Base-by-base conservation (phyloP, 2,797 vertebrate species). In the Carapus acus region DNA sequence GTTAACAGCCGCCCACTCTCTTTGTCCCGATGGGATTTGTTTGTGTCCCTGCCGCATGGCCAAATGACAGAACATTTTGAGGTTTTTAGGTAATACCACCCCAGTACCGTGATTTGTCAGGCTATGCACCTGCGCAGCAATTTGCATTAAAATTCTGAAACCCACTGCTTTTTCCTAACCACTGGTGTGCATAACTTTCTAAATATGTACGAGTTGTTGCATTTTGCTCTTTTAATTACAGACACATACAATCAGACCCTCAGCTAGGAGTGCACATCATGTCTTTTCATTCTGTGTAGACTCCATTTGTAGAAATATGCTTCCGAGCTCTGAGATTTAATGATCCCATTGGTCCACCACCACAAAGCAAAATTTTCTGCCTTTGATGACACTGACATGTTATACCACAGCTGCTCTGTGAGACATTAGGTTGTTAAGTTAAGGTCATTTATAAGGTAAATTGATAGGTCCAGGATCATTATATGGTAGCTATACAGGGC, bases 101-200 rank as follows among this genome's bases (percentile, higher is more conserved):
- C 39, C 58, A 43, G 55, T 49, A 46, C 71, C 67, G 64, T n/a
- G 62, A 58, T 73, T 70, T 55, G 54, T 46, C 8, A 27, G 6
- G 11, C 31, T 36, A 36, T 36, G 34, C 34, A 36, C 48, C 49
- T 71, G 71, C 59, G 1, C 65, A 51, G 47, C 33, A 46, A 22
- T 63, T 40, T 52, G 43, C 21, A 19, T 34, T 46, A 36, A 46
- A 8, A 54, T 46, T 49, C 54, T n/a, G 33, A 49, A 54, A 21
- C 39, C 42, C 15, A 29, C 24, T 45, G 56, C 43, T 47, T 69
- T 36, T 45, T 53, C 58, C 46, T 67, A 50, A 45, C n/a, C n/a
- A n/a, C n/a, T n/a, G n/a, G n/a, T n/a, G n/a, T n/a, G n/a, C n/a
- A n/a, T n/a, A n/a, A n/a, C n/a, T n/a, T n/a, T n/a, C n/a, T n/a